Evolutionary conservation across 2,797 vertebrate species (phyloP).

Genomic region (Diplodus sargus): DNA sequence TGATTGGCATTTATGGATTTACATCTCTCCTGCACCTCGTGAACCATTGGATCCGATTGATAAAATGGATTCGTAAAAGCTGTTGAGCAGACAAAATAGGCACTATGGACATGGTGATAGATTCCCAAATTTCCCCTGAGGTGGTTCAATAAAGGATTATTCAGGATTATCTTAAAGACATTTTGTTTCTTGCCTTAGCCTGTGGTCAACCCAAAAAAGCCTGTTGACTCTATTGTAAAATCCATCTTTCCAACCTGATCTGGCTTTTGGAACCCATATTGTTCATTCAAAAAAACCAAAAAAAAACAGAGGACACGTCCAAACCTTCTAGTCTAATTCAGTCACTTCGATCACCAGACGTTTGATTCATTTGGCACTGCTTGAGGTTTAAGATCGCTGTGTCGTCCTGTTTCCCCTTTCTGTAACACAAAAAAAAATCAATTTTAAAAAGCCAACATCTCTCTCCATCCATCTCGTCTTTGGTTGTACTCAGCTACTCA

Average conservation of each 20-base stretch:
- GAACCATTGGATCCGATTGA: conserved; percentile 17
- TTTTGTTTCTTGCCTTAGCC: neutral
- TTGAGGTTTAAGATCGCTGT: neutral
- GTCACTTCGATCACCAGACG: neutral
- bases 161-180: neutral
- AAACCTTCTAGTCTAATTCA: neutral
- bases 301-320: no score
- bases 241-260: neutral
- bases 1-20: conserved; percentile 11
- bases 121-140: neutral
- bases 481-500: conserved; percentile 7
- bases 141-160: neutral
- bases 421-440: neutral
- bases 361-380: neutral
- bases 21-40: neutral
- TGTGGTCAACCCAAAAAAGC: neutral
- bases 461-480: conserved; percentile 5
- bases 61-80: conserved; percentile 19
- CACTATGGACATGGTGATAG: neutral
- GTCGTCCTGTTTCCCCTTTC: neutral
- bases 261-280: neutral
- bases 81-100: conserved; percentile 1
- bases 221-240: neutral
- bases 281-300: no score
- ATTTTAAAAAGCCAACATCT: conserved; percentile 1